These are phyloP conservation scores for Poecilia picta DNA, from an alignment of 2,797 vertebrate genomes.

Conservation along the genomic window DNA sequence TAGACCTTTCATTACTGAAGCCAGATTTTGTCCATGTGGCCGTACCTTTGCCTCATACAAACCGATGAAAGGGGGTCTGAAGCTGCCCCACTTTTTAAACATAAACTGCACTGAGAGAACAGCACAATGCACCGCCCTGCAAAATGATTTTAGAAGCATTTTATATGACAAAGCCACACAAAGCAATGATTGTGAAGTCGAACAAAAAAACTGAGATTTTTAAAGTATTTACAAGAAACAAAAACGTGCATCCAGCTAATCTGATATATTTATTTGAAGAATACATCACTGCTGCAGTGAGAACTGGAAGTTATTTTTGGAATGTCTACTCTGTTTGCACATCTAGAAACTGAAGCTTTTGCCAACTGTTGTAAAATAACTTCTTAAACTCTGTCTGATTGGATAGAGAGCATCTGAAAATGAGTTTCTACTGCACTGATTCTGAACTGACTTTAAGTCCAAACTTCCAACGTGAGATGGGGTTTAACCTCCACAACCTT, in stretches of 20 bases:
- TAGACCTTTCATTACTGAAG: conserved; percentile 47
- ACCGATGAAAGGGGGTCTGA: conserved; percentile 96
- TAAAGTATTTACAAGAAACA: background rate
- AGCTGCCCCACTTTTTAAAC: conserved; percentile 87
- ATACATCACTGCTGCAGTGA: background rate
- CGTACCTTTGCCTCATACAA: conserved; percentile 84
- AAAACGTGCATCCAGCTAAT: background rate
- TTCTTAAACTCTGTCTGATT: background rate
- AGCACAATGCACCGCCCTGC: conserved; percentile 72
- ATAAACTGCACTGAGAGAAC: conserved; percentile 84
- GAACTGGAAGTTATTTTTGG: background rate
- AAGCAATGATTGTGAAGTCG: background rate
- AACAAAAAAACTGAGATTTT: background rate
- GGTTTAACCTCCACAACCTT: background rate
- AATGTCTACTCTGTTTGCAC: background rate
- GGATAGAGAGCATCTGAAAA: background rate
- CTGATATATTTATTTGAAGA: background rate
- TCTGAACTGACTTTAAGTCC: background rate
- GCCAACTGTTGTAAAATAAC: background rate
- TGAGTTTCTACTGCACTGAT: background rate
- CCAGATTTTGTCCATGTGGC: conserved; percentile 34
- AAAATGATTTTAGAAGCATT: conserved; percentile 32
- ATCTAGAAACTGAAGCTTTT: background rate
- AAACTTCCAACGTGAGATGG: background rate
- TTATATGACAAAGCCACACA: background rate